Evolutionary conservation across 2,113 vertebrate genomes (phyloP).

Genomic region (Typhlomys cinereus): DNA sequence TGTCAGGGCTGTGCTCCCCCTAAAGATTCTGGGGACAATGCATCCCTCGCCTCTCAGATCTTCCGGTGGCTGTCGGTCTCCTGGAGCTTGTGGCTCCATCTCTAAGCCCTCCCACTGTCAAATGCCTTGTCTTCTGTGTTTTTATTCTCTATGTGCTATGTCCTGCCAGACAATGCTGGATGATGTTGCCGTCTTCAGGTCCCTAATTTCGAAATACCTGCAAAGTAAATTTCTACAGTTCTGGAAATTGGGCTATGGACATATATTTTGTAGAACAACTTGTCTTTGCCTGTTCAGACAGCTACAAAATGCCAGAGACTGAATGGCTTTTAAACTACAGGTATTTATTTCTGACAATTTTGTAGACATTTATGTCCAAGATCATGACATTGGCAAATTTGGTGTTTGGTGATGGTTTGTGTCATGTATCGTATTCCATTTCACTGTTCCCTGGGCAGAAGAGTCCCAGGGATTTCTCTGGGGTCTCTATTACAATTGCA

Average conservation of each 20-base stretch:
- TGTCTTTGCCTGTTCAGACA: background rate
- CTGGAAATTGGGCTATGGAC: background rate
- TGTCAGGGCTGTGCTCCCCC: background rate
- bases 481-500: background rate
- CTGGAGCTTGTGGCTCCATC: background rate
- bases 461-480: background rate
- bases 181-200: background rate
- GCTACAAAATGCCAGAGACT: background rate
- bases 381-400: background rate
- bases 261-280: background rate
- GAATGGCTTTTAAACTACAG: background rate
- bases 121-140: background rate
- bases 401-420: too few species aligned
- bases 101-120: background rate
- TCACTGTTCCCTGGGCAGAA: background rate
- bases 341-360: background rate
- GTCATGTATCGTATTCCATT: background rate
- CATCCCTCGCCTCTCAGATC: background rate
- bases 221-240: background rate
- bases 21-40: background rate
- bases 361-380: background rate
- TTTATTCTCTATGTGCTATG: background rate
- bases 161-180: background rate
- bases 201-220: background rate
- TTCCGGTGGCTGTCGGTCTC: background rate